Evolutionary conservation across 2,113 vertebrate genomes (phyloP), one percentile per base, ranked within the genome.

Genomic region (Sporophila hypoxantha): DNA sequence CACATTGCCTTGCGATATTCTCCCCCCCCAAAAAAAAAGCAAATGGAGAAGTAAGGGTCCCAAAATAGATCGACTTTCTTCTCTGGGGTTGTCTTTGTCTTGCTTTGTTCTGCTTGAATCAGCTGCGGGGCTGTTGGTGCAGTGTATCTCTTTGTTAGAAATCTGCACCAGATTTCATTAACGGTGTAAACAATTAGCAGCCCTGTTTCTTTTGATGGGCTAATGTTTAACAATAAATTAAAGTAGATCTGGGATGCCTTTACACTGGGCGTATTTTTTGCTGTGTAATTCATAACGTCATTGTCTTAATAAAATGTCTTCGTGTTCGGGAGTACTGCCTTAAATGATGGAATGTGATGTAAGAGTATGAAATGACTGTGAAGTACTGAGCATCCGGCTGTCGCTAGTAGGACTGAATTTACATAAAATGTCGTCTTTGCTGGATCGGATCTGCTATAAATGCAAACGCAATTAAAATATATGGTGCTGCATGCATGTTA

Each of bases 61-160:
- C 23, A 73, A 77, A 88, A 86, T 88, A 94, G 93, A 61, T 60
- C 8, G 29, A 57, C n/a, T 87, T 94, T 89, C 53, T 91, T 77
- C 26, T 73, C 60, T 17, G 61, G 93, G 94, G 70, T 91, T 91
- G 89, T 20, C 92, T 92, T 93, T 91, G 89, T 95, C 87, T 92
- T 73, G 90, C 89, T 90, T 95, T 90, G 76, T 94, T 95, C 89
- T 64, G 73, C 82, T 75, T 82, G 89, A 89, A 59, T 92, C 89
- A 25, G 91, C 87, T 71, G 93, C 91, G 32, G 82, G 87, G 92
- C 79, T 76, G 16, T 82, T 93, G 94, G 71, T 95, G 94, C 94
- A 94, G 85, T 78, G 65, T 89, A 53, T 85, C 85, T 93, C 93
- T 95, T 95, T 95, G 94, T 95, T 93, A 94, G 93, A 91, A 88